phyloP scores from a whole-genome alignment of 2,797 vertebrate genomes.

The Adrianichthys oophorus region DNA sequence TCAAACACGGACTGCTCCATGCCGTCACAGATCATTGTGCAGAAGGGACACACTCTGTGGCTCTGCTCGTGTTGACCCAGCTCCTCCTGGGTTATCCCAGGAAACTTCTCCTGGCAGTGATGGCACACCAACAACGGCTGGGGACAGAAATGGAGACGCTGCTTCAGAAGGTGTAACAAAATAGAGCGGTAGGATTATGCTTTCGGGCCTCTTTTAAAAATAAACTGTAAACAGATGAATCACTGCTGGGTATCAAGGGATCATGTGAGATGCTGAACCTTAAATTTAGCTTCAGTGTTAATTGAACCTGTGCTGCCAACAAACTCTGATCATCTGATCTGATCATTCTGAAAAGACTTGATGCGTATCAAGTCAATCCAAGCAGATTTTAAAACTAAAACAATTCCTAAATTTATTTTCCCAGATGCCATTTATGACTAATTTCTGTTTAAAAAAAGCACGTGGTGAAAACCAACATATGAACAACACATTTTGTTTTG shows the following conservation, averaged over 20 bases:
- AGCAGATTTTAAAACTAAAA: too few species aligned
- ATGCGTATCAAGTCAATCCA: too few species aligned
- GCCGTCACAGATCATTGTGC: constrained; percentile 73
- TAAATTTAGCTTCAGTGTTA: not conserved
- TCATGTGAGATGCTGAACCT: constrained; percentile 1
- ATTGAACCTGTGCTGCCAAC: too few species aligned
- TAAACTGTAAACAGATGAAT: constrained; percentile 43
- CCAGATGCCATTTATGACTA: too few species aligned
- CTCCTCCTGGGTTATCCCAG: constrained; percentile 67
- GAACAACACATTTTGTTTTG: too few species aligned
- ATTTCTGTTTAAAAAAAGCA: too few species aligned
- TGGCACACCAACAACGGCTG: constrained; percentile 55
- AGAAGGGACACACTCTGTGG: constrained; percentile 79
- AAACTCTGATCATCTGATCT: too few species aligned
- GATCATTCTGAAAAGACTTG: too few species aligned
- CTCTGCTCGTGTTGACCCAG: constrained; percentile 72
- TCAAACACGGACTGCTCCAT: constrained; percentile 74
- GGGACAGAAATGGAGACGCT: constrained; percentile 30
- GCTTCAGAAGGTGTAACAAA: constrained; percentile 28
- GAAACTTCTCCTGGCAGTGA: constrained; percentile 74
- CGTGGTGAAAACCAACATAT: too few species aligned
- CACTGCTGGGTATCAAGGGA: not conserved
- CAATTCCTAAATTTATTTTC: too few species aligned
- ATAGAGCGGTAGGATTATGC: constrained; percentile 38
- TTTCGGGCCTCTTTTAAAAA: constrained; percentile 27